Evolutionary conservation across 2,888 invertebrate genomes (phyloP), one percentile per base, ranked within the genome.

Genomic region (Oscheius sp.): DNA sequence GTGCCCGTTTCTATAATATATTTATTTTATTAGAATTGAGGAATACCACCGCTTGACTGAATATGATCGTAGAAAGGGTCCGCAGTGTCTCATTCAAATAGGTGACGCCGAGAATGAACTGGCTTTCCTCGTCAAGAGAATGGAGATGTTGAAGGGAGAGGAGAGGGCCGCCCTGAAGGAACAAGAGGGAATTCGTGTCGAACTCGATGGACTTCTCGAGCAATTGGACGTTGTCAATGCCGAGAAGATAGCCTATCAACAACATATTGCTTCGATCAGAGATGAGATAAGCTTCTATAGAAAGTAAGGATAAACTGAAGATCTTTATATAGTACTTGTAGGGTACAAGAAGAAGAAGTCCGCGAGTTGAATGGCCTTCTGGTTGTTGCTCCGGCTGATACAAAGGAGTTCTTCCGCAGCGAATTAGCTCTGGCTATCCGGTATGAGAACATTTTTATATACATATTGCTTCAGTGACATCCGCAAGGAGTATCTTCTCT

Each of bases 361-460:
- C 17, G 44, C 2, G 59, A 59, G 30, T 22, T 59, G 20, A 14
- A 59, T 6, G 14, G 38, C 6, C 44, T 59, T 20, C 38, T 59
- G 28, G 30, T 59, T 14, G 41, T 59, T 1, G 59, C 59, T 3
- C 59, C 59, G 6, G 59, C 59, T 20, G 59, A 59, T 41, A 59
- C 59, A 26, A 59, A 26, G 44, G 59, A 59, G 28, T 59, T 59
- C 44, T 59, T 59, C 59, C 9, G 59, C 12, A 59, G 30, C 28
- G 59, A 59, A 28, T 22, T 59, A 9, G 59, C 59, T 28, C 24
- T 59, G n/a, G 59, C 59, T 59, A 30, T 59, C 17, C 38, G 59
- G 59, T 59, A 30, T 5, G 44, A 3, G 4, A 22, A 26, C 6
- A 26, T 24, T 8, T 5, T 12, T 12, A 5, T 12, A 20, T 33